phyloP scores from a whole-genome alignment of 1,140 invertebrate genomes.

The Sitophilus oryzae region DNA sequence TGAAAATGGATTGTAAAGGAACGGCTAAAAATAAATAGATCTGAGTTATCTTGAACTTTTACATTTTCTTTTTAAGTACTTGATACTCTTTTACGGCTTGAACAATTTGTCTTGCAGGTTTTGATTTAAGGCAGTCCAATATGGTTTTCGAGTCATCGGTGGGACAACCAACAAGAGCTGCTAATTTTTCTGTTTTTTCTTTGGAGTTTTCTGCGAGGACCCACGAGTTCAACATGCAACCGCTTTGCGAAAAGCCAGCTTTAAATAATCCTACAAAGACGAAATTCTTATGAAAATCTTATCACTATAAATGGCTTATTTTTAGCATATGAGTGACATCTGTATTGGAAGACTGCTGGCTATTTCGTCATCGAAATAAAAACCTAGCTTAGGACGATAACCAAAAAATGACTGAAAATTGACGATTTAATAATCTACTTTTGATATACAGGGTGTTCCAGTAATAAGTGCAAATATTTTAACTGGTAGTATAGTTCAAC shows the following conservation, averaged over 20 bases:
- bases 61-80: slow-evolving; percentile 22
- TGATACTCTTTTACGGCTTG: slow-evolving; percentile 37
- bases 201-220: slow-evolving; percentile 48
- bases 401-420: too few relatives aligned
- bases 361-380: too few relatives aligned
- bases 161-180: slow-evolving; percentile 51
- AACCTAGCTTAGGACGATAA: too few relatives aligned
- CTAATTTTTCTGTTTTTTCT: slow-evolving; percentile 51
- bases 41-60: not conserved
- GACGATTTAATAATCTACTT: too few relatives aligned
- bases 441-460: too few relatives aligned
- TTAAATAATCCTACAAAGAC: slow-evolving; percentile 53
- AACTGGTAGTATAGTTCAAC: too few relatives aligned
- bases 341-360: too few relatives aligned
- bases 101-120: slow-evolving; percentile 45
- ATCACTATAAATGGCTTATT: not conserved
- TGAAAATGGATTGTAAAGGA: slow-evolving; percentile 43
- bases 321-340: not conserved
- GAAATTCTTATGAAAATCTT: slow-evolving; percentile 35
- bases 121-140: slow-evolving; percentile 52
- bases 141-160: slow-evolving; percentile 41
- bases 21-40: slow-evolving; percentile 33
- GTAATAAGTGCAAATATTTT: too few relatives aligned
- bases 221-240: slow-evolving; percentile 68
- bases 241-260: slow-evolving; percentile 73